These are phyloP conservation scores for Colostygia pectinataria DNA, from an alignment of 2,888 invertebrate species.

Conservation along the genomic window DNA sequence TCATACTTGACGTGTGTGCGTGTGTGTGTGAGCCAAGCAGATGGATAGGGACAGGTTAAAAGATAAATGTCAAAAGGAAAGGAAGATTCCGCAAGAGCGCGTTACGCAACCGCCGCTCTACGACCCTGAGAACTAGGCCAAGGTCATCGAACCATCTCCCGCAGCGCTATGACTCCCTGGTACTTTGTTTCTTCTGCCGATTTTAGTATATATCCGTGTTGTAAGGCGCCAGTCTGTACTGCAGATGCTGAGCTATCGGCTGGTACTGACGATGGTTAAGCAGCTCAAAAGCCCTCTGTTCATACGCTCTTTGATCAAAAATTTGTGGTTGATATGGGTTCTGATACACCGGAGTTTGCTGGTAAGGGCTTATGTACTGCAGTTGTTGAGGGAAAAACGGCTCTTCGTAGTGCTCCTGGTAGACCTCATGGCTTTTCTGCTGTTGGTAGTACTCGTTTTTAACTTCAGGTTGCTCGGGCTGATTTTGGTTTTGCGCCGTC, in stretches of 20 bases:
- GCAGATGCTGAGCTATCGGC: slow-evolving; percentile 38
- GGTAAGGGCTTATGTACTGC: slow-evolving; percentile 20
- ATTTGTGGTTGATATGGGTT: slow-evolving; percentile 11
- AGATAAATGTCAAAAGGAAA: slow-evolving; percentile 34
- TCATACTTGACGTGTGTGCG: too few relatives aligned
- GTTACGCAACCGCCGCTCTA: slow-evolving; percentile 46
- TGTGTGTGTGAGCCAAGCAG: slow-evolving; percentile 14
- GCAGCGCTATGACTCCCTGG: slow-evolving; percentile 1
- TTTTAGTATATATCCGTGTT: slow-evolving; percentile 28
- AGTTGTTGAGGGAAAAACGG: slow-evolving; percentile 37
- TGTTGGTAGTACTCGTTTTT: slow-evolving; percentile 34
- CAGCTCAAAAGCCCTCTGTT: slow-evolving; percentile 26
- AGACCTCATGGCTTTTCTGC: slow-evolving; percentile 31
- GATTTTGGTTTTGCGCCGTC: slow-evolving; percentile 8
- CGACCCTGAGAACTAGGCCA: slow-evolving; percentile 64
- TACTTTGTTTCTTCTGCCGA: not conserved
- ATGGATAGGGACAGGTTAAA: slow-evolving; percentile 18
- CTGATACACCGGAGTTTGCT: slow-evolving; percentile 3
- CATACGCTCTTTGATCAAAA: slow-evolving; percentile 12
- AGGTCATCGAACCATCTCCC: slow-evolving; percentile 56
- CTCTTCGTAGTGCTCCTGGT: slow-evolving; percentile 36
- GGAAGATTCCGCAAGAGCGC: slow-evolving; percentile 40
- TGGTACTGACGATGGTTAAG: slow-evolving; percentile 33
- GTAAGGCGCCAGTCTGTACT: slow-evolving; percentile 51
- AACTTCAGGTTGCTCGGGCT: slow-evolving; percentile 10